A percentile compares a stretch with the other conserved stretches of the same genome.
Evolutionary conservation across 2,888 invertebrate genomes (phyloP).

Genomic region (Mimachlamys varia): DNA sequence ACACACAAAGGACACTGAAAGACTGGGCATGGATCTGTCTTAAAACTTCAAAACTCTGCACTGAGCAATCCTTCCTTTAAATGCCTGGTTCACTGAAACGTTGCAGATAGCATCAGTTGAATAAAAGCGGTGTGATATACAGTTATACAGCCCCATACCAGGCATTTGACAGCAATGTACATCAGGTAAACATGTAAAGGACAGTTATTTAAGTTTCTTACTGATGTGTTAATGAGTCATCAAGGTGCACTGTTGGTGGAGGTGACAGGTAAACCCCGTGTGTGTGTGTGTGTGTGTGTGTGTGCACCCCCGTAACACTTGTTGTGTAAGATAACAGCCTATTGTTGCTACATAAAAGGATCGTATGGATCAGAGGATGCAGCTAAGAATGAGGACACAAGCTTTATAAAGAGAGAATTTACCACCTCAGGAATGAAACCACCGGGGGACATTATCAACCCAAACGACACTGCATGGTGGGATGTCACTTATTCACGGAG

Average conservation of each 20-base stretch:
- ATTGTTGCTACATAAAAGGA: conserved; percentile 8
- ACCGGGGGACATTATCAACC: background rate
- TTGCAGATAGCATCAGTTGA: conserved; percentile 28
- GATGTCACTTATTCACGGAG: background rate
- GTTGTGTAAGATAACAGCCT: conserved; percentile 5
- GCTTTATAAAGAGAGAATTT: background rate
- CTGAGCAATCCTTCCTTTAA: background rate
- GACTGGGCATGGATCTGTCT: background rate
- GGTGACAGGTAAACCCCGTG: background rate
- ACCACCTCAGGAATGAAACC: background rate
- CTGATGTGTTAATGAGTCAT: conserved; percentile 29
- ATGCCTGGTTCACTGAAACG: background rate
- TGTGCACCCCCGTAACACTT: background rate
- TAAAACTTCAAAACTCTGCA: background rate
- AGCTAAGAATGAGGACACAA: background rate
- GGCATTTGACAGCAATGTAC: background rate
- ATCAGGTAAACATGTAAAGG: conserved; percentile 20
- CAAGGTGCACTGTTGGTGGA: background rate
- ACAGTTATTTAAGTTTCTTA: background rate
- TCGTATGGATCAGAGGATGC: background rate
- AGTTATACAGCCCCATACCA: background rate
- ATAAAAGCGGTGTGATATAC: background rate
- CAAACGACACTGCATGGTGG: background rate
- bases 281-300: too few relatives aligned
- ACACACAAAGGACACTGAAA: background rate